phyloP scores from a whole-genome alignment of 2,113 vertebrate species.

The Microtus richardsoni region DNA sequence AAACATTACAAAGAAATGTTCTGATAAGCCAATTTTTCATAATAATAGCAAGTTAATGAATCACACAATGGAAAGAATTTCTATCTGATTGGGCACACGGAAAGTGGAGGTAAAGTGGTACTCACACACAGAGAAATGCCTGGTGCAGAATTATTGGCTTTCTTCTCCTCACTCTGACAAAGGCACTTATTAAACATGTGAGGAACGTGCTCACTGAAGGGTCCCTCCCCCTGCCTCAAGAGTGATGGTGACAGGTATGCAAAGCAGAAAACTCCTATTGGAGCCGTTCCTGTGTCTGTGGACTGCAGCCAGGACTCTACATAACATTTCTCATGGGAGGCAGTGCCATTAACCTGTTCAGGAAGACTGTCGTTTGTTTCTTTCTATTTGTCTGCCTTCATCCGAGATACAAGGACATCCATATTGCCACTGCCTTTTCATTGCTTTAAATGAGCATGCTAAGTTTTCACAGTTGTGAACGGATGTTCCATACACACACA shows the following conservation, averaged over 20 bases:
- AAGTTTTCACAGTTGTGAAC: neutral
- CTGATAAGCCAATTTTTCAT: neutral
- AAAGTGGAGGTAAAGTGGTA: neutral
- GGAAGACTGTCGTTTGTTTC: neutral
- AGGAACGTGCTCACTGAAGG: neutral
- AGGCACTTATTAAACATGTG: neutral
- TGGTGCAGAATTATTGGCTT: neutral
- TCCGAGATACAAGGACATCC: too few species aligned
- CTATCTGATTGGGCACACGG: neutral
- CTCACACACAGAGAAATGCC: neutral
- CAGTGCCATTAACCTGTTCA: neutral
- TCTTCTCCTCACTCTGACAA: neutral
- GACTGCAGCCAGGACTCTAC: neutral
- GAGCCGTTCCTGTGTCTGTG: neutral
- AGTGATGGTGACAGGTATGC: neutral
- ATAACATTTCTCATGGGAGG: neutral
- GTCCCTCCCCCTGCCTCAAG: neutral
- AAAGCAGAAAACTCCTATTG: neutral
- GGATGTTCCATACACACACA: too few species aligned
- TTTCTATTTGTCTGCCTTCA: neutral
- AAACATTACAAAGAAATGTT: constrained; percentile 27
- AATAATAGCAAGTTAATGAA: constrained; percentile 22
- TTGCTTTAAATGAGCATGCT: neutral
- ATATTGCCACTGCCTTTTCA: accelerated
- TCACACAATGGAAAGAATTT: neutral